Evolutionary conservation across 2,888 invertebrate genomes (phyloP).

Genomic region (Cheilosia impressa): DNA sequence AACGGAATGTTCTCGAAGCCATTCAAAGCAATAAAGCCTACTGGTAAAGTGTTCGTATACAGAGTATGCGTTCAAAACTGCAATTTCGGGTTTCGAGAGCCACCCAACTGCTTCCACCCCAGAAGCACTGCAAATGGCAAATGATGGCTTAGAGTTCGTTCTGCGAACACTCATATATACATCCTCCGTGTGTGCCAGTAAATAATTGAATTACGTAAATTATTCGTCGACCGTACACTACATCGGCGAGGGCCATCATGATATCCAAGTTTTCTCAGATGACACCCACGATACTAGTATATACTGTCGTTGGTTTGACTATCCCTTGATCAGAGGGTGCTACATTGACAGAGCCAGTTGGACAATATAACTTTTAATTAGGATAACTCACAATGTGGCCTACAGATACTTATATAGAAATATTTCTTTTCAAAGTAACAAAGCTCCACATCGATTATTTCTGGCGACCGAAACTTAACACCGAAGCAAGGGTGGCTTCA

Average conservation of each 20-base stretch:
- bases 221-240: too few relatives aligned
- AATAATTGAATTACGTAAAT: too few relatives aligned
- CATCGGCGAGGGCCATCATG: too few relatives aligned
- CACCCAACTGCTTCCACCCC: not conserved
- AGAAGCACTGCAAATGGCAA: slow-evolving; percentile 14
- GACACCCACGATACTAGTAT: too few relatives aligned
- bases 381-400: not conserved
- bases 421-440: too few relatives aligned
- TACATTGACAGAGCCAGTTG: not conserved
- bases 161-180: not conserved
- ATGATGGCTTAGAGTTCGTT: slow-evolving; percentile 2
- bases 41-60: not conserved
- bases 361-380: slow-evolving; percentile 9
- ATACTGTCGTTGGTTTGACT: too few relatives aligned
- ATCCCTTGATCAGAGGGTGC: too few relatives aligned
- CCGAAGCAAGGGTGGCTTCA: not conserved
- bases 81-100: slow-evolving; percentile 1
- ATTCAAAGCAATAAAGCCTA: not conserved
- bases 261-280: not conserved
- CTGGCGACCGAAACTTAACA: not conserved
- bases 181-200: too few relatives aligned
- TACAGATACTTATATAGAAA: too few relatives aligned
- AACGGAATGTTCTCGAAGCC: slow-evolving; percentile 1
- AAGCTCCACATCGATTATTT: not conserved
- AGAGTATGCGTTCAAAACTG: not conserved